Evolutionary conservation across 2,113 vertebrate species (phyloP), one percentile per base, ranked within the genome.

Genomic region (Corythornis madagascariensis): DNA sequence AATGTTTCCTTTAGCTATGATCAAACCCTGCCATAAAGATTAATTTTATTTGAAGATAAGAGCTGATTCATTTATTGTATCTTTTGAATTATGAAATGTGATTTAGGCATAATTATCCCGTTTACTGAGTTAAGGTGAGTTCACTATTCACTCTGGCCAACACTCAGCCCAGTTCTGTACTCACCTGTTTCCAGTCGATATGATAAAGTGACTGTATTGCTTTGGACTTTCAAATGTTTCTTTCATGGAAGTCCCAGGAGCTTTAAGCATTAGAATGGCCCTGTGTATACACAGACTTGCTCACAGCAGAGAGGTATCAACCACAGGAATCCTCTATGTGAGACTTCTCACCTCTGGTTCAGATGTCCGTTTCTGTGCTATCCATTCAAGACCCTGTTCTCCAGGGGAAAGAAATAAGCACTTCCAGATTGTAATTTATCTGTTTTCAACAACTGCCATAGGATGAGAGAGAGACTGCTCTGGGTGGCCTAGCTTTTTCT

Each of bases 81-180:
- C 77, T 94, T 94, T 95, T 96, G 94, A 93, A 94, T 97, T 95
- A 96, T 48, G 77, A 92, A 94, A 80, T 61, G 31, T 28, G 92
- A 78, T 94, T 88, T 77, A 91, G 57, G 59, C 73, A 63, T 84
- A 89, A 96, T 61, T 73, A 90, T 40, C 21, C 26, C 79, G 78
- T 89, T 94, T 92, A 69, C 55, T 60, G 69, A 94, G n/a, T 86
- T 82, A 86, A 55, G 78, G 84, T 63, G 55, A 74, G 56, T 67
- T 94, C 72, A 26, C 12, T 86, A 11, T 55, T 86, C 63, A 38
- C 16, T 26, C 9, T 70, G 71, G 67, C 66, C 73, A 55, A 19
- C 48, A 20, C 26, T 59, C 52, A 86, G 72, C 40, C 52, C 10
- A 35, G 33, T 38, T 60, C 61, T 5, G 2, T 19, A 40, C 19